Evolutionary conservation across 2,888 invertebrate genomes (phyloP).

Genomic region (Eupithecia vulgata): DNA sequence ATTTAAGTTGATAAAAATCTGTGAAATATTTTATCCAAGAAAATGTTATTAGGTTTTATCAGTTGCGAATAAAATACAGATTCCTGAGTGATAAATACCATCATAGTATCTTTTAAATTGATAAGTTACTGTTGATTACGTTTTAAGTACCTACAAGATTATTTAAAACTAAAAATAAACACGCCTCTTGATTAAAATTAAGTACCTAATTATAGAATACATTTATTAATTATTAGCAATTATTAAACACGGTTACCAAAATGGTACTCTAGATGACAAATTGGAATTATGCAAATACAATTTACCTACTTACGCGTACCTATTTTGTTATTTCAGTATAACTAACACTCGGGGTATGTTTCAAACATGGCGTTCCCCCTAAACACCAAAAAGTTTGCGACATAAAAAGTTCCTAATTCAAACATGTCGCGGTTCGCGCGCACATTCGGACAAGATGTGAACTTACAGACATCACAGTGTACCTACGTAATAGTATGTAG

Average conservation of each 20-base stretch:
- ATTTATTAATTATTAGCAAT: too few species aligned
- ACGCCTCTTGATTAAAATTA: not conserved
- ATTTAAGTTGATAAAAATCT: too few species aligned
- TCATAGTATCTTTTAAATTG: not conserved
- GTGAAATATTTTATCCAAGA: too few species aligned
- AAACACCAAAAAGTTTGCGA: conserved; percentile 27
- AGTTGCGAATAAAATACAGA: not conserved
- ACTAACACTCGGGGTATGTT: conserved; percentile 11
- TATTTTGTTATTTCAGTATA: not conserved
- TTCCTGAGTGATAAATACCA: not conserved
- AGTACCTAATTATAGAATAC: not conserved
- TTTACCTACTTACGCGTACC: too few species aligned
- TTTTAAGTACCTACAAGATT: not conserved
- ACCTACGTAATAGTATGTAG: conserved; percentile 3
- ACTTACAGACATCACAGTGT: conserved; percentile 15
- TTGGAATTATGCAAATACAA: not conserved
- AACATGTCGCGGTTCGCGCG: conserved; percentile 27
- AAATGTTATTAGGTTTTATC: not conserved
- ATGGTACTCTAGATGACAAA: not conserved
- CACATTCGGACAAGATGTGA: conserved; percentile 18
- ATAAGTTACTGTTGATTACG: not conserved
- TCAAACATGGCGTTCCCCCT: conserved; percentile 16
- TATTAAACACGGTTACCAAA: not conserved
- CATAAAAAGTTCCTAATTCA: conserved; percentile 36
- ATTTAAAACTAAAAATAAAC: not conserved